Percentiles rank a stretch among this genome's conserved stretches.
Conservation (phyloP, 2,888 invertebrate genomes). For the Emmelina monodactyla region DNA sequence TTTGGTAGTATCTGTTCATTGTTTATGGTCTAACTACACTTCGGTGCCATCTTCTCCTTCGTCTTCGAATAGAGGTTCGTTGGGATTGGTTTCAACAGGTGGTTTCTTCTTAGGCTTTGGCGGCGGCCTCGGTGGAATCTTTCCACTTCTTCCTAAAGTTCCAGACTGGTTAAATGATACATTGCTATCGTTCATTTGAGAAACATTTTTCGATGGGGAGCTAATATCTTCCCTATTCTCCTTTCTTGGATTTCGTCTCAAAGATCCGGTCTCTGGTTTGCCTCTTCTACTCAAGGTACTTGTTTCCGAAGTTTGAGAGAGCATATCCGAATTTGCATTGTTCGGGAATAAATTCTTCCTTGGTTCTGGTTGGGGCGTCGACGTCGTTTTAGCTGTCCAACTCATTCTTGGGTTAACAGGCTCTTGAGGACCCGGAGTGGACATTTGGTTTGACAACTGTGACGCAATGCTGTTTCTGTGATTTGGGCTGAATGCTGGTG, state of each 20-base stretch:
- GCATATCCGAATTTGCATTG: conserved; percentile 34
- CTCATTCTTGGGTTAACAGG: conserved; percentile 56
- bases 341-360: conserved; percentile 46
- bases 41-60: conserved; percentile 90
- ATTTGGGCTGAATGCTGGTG: conserved; percentile 36
- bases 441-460: conserved; percentile 52
- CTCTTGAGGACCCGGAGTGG: conserved; percentile 58
- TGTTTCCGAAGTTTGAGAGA: conserved; percentile 39
- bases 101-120: conserved; percentile 84
- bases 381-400: conserved; percentile 59
- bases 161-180: conserved; percentile 46
- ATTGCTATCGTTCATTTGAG: conserved; percentile 38
- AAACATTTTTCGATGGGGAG: conserved; percentile 48
- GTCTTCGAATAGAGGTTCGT: conserved; percentile 83
- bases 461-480: conserved; percentile 60
- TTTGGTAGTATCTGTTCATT: conserved; percentile 34
- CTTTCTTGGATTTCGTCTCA: conserved; percentile 41
- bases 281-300: conserved; percentile 50
- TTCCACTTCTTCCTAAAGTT: conserved; percentile 61
- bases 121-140: conserved; percentile 84
- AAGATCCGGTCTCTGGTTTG: conserved; percentile 61
- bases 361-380: conserved; percentile 52
- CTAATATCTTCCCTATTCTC: conserved; percentile 37
- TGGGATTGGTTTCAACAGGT: conserved; percentile 61
- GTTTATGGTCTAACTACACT: conserved; percentile 63